Percentiles rank a stretch among this genome's conserved stretches.
These are phyloP conservation scores for Heptranchias perlo DNA, from an alignment of 2,113 vertebrate species.

Conservation along the genomic window DNA sequence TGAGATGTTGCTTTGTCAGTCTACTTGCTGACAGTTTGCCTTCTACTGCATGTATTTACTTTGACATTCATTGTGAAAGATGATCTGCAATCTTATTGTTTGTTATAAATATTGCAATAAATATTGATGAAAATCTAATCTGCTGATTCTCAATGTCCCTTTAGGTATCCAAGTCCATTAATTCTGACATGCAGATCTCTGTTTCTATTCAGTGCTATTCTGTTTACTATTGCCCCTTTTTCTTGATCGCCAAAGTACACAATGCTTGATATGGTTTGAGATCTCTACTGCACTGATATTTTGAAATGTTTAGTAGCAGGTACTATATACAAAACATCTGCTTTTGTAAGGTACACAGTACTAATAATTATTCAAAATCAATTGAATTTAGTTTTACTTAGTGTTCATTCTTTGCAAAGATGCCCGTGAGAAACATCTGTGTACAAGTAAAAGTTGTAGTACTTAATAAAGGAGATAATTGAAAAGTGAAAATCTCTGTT, in stretches of 20 bases:
- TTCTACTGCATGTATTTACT: constrained; percentile 6
- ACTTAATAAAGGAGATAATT: not conserved
- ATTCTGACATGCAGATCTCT: constrained; percentile 31
- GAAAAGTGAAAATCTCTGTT: not conserved
- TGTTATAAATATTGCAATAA: constrained; percentile 36
- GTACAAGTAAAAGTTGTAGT: not conserved
- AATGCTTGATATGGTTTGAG: not conserved
- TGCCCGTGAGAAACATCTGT: not conserved
- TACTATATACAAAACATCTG: not conserved
- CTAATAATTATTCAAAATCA: not conserved
- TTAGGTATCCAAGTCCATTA: constrained; percentile 17
- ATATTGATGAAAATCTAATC: constrained; percentile 36
- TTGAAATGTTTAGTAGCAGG: not conserved
- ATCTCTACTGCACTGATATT: not conserved
- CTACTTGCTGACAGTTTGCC: not conserved
- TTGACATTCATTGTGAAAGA: constrained; percentile 34
- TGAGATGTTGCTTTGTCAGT: not conserved
- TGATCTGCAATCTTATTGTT: constrained; percentile 30
- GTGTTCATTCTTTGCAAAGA: not conserved
- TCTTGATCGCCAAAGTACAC: not conserved
- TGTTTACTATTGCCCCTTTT: not conserved
- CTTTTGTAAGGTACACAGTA: not conserved
- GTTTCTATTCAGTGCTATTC: not conserved
- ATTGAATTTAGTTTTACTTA: not conserved
- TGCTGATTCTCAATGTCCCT: constrained; percentile 1